Base-by-base conservation (phyloP, 2,888 invertebrate species). In the Oxystoma pomonae region DNA sequence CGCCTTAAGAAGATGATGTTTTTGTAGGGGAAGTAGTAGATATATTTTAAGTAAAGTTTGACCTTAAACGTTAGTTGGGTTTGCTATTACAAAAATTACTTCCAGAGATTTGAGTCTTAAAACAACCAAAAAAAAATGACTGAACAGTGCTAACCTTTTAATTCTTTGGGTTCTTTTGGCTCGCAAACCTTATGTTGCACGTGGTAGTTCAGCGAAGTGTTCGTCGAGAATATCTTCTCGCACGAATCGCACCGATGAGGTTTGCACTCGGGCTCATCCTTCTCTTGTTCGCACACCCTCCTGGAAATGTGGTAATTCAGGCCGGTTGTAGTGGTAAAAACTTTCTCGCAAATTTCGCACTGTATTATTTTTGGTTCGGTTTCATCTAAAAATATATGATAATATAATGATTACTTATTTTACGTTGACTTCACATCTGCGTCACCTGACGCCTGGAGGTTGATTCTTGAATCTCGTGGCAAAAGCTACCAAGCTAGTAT, bases 81-180 rank as follows among this genome's bases (percentile, higher is more conserved):
- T n/a, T n/a, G n/a, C n/a, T n/a, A n/a, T n/a, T n/a, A n/a, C n/a
- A n/a, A n/a, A n/a, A n/a, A n/a, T n/a, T n/a, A n/a, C n/a, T n/a
- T n/a, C n/a, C n/a, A n/a, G n/a, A n/a, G n/a, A n/a, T n/a, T n/a
- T n/a, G n/a, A n/a, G n/a, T n/a, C n/a, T n/a, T n/a, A n/a, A n/a
- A n/a, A n/a, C n/a, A n/a, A n/a, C n/a, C n/a, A n/a, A n/a, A n/a
- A n/a, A n/a, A n/a, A n/a, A n/a, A n/a, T n/a, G n/a, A n/a, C n/a
- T n/a, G n/a, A n/a, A n/a, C n/a, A n/a, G n/a, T n/a, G n/a, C 57
- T 57, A 60, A 67, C 67, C 65, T 64, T 67, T 67, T n/a, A 62
- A 62, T 60, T 67, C 67, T 20, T 67, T 67, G 2, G 65, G 67
- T 60, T 67, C 67, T 21, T 67, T 67, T 3, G 67, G 67, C 0